These are phyloP conservation scores for Pseudonaja textilis DNA, from an alignment of 2,113 vertebrate species.

Conservation along the genomic window DNA sequence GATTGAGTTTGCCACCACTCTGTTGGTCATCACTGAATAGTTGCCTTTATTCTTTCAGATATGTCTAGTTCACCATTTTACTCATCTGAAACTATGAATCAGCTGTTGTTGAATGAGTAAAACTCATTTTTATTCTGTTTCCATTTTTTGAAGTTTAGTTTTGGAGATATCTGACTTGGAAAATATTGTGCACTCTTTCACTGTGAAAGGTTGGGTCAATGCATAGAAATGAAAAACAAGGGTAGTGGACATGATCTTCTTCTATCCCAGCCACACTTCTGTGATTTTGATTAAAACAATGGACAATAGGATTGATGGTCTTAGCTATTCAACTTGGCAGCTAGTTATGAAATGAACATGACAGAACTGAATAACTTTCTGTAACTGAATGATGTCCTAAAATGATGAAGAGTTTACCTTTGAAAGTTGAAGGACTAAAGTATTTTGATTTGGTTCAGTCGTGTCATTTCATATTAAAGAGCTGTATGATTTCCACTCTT, in stretches of 20 bases:
- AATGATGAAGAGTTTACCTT: background rate
- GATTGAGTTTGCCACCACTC: background rate
- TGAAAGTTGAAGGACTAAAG: background rate
- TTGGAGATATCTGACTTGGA: background rate
- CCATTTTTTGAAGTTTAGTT: background rate
- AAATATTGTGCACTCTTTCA: background rate
- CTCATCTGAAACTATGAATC: background rate
- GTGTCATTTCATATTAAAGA: background rate
- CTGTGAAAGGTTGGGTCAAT: background rate
- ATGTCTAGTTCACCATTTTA: background rate
- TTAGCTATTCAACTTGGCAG: background rate
- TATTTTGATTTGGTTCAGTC: background rate
- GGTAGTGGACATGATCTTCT: background rate
- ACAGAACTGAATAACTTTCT: background rate
- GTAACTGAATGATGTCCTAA: background rate
- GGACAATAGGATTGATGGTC: background rate
- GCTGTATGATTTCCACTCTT: background rate
- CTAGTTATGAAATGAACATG: background rate
- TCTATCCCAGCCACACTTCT: background rate
- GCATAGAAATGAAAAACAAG: background rate
- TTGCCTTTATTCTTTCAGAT: background rate
- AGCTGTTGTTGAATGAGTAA: background rate
- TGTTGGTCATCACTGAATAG: background rate
- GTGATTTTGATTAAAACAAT: background rate
- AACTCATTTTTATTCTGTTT: background rate